Conservation (phyloP, 2,797 vertebrate genomes). For the Danio aesculapii region DNA sequence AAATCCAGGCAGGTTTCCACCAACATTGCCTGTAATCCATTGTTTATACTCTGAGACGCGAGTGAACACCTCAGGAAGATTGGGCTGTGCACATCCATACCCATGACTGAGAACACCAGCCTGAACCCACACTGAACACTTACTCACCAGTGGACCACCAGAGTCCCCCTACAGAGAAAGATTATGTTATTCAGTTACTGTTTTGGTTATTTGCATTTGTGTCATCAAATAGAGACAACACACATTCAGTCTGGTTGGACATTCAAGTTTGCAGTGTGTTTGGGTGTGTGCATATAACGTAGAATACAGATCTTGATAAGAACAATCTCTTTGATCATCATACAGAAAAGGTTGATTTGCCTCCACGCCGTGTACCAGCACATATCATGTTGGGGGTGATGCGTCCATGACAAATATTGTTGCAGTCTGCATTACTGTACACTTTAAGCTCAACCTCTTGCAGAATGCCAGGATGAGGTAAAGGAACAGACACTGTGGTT, state of each 20-base stretch:
- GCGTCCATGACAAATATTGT: accelerated
- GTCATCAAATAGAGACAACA: neutral
- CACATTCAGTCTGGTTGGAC: neutral
- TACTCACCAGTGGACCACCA: conserved; percentile 65
- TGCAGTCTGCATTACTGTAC: conserved; percentile 48
- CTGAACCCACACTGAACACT: conserved; percentile 67
- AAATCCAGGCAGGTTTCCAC: too few relatives aligned
- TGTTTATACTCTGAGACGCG: too few relatives aligned
- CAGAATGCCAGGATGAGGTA: conserved; percentile 40
- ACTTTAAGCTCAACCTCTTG: conserved; percentile 58
- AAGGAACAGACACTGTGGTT: neutral
- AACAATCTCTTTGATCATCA: neutral
- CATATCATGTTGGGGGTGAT: conserved; percentile 61
- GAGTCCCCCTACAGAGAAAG: conserved; percentile 49
- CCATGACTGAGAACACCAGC: conserved; percentile 74
- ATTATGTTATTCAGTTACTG: neutral
- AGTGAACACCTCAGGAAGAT: too few relatives aligned
- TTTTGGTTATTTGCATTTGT: too few relatives aligned
- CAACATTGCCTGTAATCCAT: too few relatives aligned
- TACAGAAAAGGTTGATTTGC: conserved; percentile 62
- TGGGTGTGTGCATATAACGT: neutral
- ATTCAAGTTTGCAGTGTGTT: neutral
- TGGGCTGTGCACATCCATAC: conserved; percentile 22
- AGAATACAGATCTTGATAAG: too few relatives aligned
- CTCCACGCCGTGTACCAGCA: conserved; percentile 51